Percentiles rank a stretch among this genome's conserved stretches.
phyloP scores from a whole-genome alignment of 1,140 invertebrate genomes.

The Heliconius himera region DNA sequence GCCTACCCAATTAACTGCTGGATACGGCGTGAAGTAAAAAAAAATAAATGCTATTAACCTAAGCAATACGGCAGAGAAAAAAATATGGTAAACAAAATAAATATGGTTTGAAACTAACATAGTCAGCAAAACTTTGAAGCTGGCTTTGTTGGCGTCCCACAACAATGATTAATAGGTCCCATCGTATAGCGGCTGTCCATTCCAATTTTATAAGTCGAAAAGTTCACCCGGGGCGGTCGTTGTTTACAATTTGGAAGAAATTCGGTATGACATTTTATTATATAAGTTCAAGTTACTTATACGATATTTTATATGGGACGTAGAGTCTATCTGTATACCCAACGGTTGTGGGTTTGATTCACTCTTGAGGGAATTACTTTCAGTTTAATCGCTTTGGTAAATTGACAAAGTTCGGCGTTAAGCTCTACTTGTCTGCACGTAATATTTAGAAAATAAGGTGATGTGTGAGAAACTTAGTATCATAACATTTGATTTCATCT shows the following conservation, averaged over 20 bases:
- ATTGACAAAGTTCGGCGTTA: too few relatives aligned
- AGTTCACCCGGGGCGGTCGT: background rate
- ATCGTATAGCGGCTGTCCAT: background rate
- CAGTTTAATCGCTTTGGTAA: too few relatives aligned
- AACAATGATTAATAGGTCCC: conserved; percentile 10
- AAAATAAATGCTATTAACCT: too few relatives aligned
- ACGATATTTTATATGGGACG: too few relatives aligned
- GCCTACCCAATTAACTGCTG: too few relatives aligned
- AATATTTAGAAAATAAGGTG: too few relatives aligned
- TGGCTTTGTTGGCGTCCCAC: background rate
- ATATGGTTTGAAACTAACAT: background rate
- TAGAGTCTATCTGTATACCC: background rate
- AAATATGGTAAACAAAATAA: background rate
- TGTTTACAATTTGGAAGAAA: conserved; percentile 3
- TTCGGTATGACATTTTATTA: background rate
- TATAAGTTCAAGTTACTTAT: background rate
- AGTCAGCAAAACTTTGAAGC: background rate
- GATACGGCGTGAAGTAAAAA: too few relatives aligned
- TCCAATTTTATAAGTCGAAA: conserved; percentile 5
- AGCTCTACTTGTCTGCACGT: too few relatives aligned
- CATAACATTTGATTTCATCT: too few relatives aligned
- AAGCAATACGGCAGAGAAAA: background rate
- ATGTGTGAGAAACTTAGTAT: too few relatives aligned
- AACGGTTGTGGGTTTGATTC: background rate
- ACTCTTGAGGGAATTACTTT: background rate